Conservation (phyloP, 1,140 invertebrate species). For the Solen grandis region DNA sequence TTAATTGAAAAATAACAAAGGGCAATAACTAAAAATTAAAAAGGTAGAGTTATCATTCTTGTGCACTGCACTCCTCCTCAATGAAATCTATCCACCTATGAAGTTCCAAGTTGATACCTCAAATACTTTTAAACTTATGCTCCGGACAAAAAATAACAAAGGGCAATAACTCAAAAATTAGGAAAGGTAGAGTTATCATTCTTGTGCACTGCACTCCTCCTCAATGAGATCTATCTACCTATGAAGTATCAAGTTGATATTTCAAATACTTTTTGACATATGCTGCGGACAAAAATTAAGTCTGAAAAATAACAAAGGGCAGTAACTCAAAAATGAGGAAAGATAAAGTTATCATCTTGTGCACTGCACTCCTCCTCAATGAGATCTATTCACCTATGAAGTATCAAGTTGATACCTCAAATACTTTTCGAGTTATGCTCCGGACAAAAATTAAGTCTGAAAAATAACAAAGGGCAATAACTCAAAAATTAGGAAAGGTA, state of each 20-base stretch:
- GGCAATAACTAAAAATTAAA: neutral
- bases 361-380: no score
- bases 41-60: neutral
- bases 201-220: neutral
- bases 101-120: neutral
- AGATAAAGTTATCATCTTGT: no score
- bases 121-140: neutral
- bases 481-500: no score
- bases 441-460: no score
- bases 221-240: neutral
- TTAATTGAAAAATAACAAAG: neutral
- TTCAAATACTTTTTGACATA: neutral
- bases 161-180: neutral
- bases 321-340: no score
- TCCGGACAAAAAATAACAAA: neutral
- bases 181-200: neutral
- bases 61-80: neutral
- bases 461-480: no score
- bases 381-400: no score
- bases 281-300: no score
- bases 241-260: neutral
- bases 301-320: no score
- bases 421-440: no score
- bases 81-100: neutral
- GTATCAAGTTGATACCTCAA: no score